phyloP scores from a whole-genome alignment of 2,113 vertebrate genomes.

The Psittacula cyanocephala region DNA sequence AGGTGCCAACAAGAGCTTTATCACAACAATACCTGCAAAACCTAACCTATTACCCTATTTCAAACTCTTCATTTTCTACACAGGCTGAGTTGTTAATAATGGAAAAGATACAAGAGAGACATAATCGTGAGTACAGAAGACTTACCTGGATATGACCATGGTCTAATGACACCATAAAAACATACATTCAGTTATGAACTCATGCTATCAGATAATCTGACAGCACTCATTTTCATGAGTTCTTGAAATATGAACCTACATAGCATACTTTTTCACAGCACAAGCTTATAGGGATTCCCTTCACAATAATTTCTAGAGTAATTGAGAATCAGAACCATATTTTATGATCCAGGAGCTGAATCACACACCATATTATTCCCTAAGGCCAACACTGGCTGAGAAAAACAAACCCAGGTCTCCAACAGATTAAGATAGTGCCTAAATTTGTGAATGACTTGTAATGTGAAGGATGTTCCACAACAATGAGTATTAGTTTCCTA shows the following conservation, averaged over 20 bases:
- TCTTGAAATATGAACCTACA: not conserved
- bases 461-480: not conserved
- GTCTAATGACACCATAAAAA: not conserved
- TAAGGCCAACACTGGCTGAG: not conserved
- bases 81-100: not conserved
- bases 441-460: not conserved
- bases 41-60: not conserved
- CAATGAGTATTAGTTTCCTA: not conserved
- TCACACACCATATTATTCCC: fast-evolving
- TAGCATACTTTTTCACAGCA: not conserved
- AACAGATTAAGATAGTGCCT: not conserved
- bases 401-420: not conserved
- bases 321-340: not conserved
- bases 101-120: not conserved
- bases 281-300: not conserved
- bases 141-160: not conserved
- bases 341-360: not conserved
- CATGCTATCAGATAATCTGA: not conserved
- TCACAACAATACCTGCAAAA: not conserved
- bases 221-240: not conserved
- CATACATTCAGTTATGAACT: not conserved
- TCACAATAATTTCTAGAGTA: not conserved
- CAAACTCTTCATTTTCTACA: not conserved
- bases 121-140: not conserved
- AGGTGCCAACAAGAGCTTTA: not conserved